Percentiles rank a stretch among this genome's conserved stretches.
These are phyloP conservation scores for Octodon degus DNA, from an alignment of 2,113 vertebrate species.

Conservation along the genomic window DNA sequence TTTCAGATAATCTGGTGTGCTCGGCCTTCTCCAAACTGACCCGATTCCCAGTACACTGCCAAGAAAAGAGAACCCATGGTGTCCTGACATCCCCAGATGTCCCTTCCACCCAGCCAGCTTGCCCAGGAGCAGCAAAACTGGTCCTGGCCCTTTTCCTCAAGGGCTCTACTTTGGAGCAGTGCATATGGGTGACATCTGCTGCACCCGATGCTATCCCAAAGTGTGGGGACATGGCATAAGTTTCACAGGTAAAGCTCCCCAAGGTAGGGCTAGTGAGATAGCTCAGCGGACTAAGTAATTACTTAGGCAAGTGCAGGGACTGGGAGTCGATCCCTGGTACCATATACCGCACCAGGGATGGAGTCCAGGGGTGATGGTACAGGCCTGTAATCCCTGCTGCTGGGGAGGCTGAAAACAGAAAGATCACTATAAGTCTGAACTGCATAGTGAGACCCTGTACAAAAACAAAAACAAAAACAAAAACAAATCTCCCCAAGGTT, in stretches of 20 bases:
- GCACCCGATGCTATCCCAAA: neutral
- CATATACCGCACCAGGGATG: no score
- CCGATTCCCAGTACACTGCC: neutral
- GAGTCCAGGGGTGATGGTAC: no score
- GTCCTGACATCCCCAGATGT: no score
- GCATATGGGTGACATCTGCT: accelerated
- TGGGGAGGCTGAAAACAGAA: no score
- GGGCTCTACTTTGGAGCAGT: neutral
- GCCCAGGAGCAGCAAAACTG: neutral
- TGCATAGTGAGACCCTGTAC: no score
- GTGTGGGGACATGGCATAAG: neutral
- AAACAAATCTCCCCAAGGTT: neutral
- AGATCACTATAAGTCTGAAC: no score
- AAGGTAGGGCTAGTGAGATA: no score
- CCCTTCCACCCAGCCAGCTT: neutral
- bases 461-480: no score
- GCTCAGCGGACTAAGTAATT: no score
- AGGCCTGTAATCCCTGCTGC: no score
- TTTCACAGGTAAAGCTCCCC: neutral
- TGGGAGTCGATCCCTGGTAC: no score
- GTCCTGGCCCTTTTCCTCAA: neutral
- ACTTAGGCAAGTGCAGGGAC: no score
- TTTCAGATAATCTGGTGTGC: neutral
- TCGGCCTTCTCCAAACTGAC: neutral
- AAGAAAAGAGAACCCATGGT: neutral